phyloP scores from a whole-genome alignment of 2,797 vertebrate genomes.

The Pseudochirops cupreus region DNA sequence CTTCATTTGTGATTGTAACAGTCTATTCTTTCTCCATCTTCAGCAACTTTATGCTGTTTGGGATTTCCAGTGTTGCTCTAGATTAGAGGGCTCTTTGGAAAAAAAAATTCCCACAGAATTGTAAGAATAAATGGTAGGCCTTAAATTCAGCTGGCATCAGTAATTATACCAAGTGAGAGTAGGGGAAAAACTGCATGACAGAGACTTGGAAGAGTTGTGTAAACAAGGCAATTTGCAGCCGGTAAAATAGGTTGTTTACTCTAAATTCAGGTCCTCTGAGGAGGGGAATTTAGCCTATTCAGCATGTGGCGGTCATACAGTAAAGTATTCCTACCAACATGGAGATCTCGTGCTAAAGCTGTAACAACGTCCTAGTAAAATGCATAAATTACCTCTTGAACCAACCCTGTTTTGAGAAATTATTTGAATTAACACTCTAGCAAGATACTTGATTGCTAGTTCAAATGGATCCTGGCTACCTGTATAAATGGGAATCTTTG shows the following conservation, averaged over 20 bases:
- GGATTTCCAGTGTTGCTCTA: not conserved
- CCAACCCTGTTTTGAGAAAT: not conserved
- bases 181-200: not conserved
- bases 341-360: not conserved
- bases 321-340: not conserved
- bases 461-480: not conserved
- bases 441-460: not conserved
- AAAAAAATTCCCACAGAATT: conserved; percentile 2
- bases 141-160: not conserved
- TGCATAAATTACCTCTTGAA: not conserved
- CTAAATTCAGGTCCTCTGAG: conserved; percentile 1
- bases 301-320: not conserved
- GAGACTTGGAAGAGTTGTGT: not conserved
- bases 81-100: not conserved
- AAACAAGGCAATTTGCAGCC: not conserved
- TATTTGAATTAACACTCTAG: not conserved
- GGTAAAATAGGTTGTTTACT: conserved; percentile 1
- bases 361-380: not conserved
- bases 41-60: not conserved
- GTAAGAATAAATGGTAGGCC: not conserved
- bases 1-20: not conserved
- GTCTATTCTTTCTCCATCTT: not conserved
- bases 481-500: not conserved
- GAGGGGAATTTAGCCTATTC: not conserved
- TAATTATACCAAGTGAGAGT: not conserved